phyloP scores from a whole-genome alignment of 37 sponge, comb jelly and placozoan species.

The Halichondria panicea region DNA sequence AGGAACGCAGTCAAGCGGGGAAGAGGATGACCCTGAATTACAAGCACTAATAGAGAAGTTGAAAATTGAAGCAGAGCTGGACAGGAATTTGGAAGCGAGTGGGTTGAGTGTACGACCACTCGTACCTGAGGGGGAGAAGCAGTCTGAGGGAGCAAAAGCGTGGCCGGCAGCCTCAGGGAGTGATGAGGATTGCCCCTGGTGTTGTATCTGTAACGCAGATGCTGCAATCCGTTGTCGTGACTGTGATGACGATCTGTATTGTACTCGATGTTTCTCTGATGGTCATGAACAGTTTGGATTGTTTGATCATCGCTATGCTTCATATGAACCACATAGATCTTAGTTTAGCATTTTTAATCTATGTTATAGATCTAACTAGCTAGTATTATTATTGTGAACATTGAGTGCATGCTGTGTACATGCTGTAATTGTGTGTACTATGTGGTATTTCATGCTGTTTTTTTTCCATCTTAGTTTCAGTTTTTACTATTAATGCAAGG shows the following conservation, averaged over 20 bases:
- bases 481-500: no score
- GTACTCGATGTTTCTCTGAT: slow-evolving; percentile 84
- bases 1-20: background rate
- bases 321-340: slow-evolving; percentile 32
- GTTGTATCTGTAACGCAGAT: slow-evolving; percentile 93
- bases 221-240: slow-evolving; percentile 82
- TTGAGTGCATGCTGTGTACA: no score
- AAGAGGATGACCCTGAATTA: slow-evolving; percentile 41
- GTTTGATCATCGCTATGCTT: slow-evolving; percentile 67
- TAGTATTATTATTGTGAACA: no score
- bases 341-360: no score
- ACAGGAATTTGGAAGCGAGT: slow-evolving; percentile 52
- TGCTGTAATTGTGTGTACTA: no score
- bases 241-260: slow-evolving; percentile 94
- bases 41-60: slow-evolving; percentile 62
- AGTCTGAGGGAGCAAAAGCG: background rate
- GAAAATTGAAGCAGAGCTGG: slow-evolving; percentile 65
- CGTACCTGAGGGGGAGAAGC: background rate
- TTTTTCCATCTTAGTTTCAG: no score
- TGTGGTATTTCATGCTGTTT: no score
- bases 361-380: no score
- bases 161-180: slow-evolving; percentile 17
- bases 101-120: slow-evolving; percentile 20
- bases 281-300: slow-evolving; percentile 89
- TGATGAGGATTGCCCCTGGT: slow-evolving; percentile 91